Conservation (phyloP, 2,888 invertebrate species). For the Agonopterix arenella region DNA sequence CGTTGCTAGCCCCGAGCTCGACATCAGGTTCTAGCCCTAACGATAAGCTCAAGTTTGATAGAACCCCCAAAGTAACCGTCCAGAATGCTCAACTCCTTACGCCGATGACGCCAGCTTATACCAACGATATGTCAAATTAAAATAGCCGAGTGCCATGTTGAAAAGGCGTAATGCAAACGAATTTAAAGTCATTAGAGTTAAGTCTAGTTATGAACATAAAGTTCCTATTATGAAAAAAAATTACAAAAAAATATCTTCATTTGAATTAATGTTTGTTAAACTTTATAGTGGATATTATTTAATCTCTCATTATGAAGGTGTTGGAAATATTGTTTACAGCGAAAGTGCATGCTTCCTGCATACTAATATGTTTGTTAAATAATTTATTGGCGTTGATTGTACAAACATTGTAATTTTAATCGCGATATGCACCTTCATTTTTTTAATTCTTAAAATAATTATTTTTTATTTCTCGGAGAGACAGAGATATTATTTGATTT, state of each 20-base stretch:
- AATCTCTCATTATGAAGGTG: too few relatives aligned
- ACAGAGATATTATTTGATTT: conserved; percentile 2
- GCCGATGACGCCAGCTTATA: conserved; percentile 9
- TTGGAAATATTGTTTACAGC: too few relatives aligned
- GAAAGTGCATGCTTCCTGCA: neutral
- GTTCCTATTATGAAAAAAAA: conserved; percentile 47
- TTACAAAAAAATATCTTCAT: conserved; percentile 24
- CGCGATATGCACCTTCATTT: neutral
- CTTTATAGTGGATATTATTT: neutral
- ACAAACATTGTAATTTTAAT: conserved; percentile 1
- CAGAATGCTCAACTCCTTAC: conserved; percentile 28
- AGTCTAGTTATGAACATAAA: conserved; percentile 40
- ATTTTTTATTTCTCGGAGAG: conserved; percentile 3
- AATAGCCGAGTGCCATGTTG: conserved; percentile 11
- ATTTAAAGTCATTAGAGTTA: conserved; percentile 50
- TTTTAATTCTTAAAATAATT: neutral
- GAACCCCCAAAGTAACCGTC: conserved; percentile 50
- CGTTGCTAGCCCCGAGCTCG: conserved; percentile 69
- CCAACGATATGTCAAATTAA: neutral
- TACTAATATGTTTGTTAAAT: neutral
- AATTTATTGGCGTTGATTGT: neutral
- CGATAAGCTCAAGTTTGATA: conserved; percentile 46
- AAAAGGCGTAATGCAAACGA: conserved; percentile 28
- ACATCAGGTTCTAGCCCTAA: conserved; percentile 55
- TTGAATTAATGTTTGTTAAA: conserved; percentile 1